Conservation (phyloP, 1,140 invertebrate species). For the Varroa destructor region DNA sequence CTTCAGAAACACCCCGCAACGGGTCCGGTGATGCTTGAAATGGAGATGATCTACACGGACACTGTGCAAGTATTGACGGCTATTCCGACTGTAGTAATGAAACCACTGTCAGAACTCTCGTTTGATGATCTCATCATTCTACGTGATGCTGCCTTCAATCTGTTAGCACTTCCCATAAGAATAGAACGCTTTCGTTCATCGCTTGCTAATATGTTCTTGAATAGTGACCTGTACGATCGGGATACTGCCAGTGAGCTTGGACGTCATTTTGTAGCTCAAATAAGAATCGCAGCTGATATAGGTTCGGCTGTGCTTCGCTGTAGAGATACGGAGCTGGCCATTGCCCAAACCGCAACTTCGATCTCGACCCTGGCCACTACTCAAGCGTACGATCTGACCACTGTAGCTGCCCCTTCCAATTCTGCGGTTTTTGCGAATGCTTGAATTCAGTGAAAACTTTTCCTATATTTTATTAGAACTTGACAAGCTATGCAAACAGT, state of each 20-base stretch:
- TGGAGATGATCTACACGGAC: conserved; percentile 24
- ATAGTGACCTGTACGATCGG: neutral
- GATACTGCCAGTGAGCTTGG: neutral
- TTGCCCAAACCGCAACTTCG: neutral
- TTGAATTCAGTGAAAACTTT: too few species aligned
- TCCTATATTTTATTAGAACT: too few species aligned
- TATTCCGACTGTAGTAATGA: neutral
- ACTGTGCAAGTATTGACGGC: conserved; percentile 3
- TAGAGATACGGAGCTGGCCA: neutral
- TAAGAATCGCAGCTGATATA: conserved; percentile 11
- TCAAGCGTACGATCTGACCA: neutral
- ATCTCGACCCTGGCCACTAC: neutral
- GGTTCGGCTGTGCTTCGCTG: conserved; percentile 6
- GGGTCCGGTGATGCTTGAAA: conserved; percentile 12
- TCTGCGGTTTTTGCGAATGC: too few species aligned
- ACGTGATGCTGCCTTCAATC: conserved; percentile 16
- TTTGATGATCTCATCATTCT: conserved; percentile 9
- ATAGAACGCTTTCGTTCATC: neutral
- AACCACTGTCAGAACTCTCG: conserved; percentile 1
- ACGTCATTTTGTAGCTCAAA: neutral
- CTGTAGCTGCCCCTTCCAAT: too few species aligned
- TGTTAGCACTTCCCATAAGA: conserved; percentile 1
- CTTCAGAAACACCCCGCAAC: conserved; percentile 16
- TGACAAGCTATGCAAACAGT: too few species aligned
- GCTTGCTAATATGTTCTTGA: neutral